Base-by-base conservation (phyloP, 2,113 vertebrate genomes). In the Elaphurus davidianus region DNA sequence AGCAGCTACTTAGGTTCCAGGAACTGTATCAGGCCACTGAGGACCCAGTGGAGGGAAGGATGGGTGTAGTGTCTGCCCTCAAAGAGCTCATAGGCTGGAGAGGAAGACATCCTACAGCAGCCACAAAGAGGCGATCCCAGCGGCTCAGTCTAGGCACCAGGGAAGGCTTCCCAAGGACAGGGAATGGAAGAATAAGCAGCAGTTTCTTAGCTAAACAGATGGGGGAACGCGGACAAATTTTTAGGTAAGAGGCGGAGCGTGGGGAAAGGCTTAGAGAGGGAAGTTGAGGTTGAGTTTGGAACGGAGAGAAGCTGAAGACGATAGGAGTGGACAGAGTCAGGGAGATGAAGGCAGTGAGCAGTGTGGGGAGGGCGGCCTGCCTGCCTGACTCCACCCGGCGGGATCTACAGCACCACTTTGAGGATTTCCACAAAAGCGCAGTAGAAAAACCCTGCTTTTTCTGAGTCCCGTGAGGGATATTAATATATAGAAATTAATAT, bases 211-310 rank as follows among this genome's bases (percentile, higher is more conserved):
- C 7, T n/a, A n/a, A 87, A 43, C 71, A 76, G 40, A 33, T 5
- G 0, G 11, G 5, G 4, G 25, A 45, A 2, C 1, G 0, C 54
- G 23, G 36, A 5, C 17, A 47, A 13, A 14, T 45, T 64, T 88
- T 81, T 71, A 57, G 57, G 25, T 33, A 52, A 36, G 30, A 54
- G 11, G n/a, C 0, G 1, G 7, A n/a, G 45, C 0, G 0, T 9
- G 28, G 6, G 19, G 47, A 27, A 36, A 17, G 11, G 33, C 25
- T 54, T 76, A 45, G 5, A 57, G 5, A 3, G 14, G 28, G 4
- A 43, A 14, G 64, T 4, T 30, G 23, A 27, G 17, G 28, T 6
- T 2, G 0, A 17, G 4, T n/a, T 45, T 15, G n/a, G 25, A 43
- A 60, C 7, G 3, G 54, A 90, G 45, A 85, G 57, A 50, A 81